Percentiles rank a stretch among this genome's conserved stretches.
phyloP scores from a whole-genome alignment of 2,888 invertebrate genomes.

The Drosophila lutescens region DNA sequence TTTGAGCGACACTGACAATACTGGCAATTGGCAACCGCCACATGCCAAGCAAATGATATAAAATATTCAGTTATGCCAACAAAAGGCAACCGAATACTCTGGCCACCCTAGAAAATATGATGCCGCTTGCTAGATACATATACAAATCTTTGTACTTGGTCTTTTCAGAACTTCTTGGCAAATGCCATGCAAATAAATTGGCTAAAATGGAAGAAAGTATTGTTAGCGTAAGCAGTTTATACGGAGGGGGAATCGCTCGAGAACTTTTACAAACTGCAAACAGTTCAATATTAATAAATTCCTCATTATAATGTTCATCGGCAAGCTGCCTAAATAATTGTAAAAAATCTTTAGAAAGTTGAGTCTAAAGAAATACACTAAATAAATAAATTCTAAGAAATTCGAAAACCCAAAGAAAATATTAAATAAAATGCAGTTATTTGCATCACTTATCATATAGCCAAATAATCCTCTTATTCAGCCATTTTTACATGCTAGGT shows the following conservation, averaged over 20 bases:
- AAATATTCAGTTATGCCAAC: slow-evolving; percentile 70
- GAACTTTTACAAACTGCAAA: background rate
- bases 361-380: no score
- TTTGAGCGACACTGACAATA: slow-evolving; percentile 75
- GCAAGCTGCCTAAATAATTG: no score
- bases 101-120: slow-evolving; percentile 1
- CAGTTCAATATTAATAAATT: no score
- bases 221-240: background rate
- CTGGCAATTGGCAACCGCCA: slow-evolving; percentile 72
- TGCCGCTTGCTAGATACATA: background rate
- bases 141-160: slow-evolving; percentile 9
- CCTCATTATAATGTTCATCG: no score
- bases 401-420: no score
- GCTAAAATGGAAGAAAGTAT: slow-evolving; percentile 30
- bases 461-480: background rate
- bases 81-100: slow-evolving; percentile 31
- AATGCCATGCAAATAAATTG: slow-evolving; percentile 40
- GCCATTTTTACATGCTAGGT: background rate
- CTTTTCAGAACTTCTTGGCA: slow-evolving; percentile 26
- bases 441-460: no score
- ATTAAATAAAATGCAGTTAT: no score
- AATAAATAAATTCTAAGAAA: no score
- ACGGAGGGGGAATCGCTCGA: background rate
- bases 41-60: slow-evolving; percentile 56
- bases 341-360: no score